Base-by-base conservation (phyloP, 2,888 invertebrate species). In the Andrena fulva region DNA sequence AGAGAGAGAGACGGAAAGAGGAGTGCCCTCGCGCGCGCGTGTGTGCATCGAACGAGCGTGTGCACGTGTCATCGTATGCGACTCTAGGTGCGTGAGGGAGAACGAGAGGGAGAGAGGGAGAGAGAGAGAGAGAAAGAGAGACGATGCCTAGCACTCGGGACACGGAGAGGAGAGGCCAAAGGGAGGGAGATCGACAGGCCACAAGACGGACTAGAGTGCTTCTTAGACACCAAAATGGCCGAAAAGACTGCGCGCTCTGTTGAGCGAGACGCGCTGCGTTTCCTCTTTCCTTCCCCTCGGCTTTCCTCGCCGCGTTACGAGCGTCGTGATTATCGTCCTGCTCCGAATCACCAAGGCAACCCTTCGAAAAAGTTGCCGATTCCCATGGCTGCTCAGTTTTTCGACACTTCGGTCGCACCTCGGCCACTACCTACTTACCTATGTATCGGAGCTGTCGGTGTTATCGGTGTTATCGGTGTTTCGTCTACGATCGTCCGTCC, bases 151-250 rank as follows among this genome's bases (percentile, higher is more conserved):
- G 71, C 29, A 59, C 67, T 50, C 54, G 77, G 48, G 64, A 33
- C 59, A 67, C 59, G 71, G 76, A 59, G 85, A 85, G 71, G 72
- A 80, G 71, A 78, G 79, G 50, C 59, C 76, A 69, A 66, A 87
- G 84, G 80, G 85, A 81, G 84, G 74, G 87, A 84, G 84, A 85
- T 82, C 85, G 82, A 84, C 76, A 87, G 85, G 78, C 79, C 82
- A 79, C 80, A 82, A 87, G 78, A 82, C 80, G 75, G 73, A 79
- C 85, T 86, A 89, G 85, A 87, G 85, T 82, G 80, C 82, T 87
- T 90, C 84, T 90, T 89, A 89, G 88, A 87, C 85, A 85, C 86
- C 89, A 91, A 91, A 91, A 91, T 91, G 90, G 90, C 91, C 89
- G 90, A 91, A 91, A 90, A 87, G 89, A 83, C 83, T 63, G 80